phyloP scores from a whole-genome alignment of 2,113 vertebrate species.

The Heterocephalus glaber region DNA sequence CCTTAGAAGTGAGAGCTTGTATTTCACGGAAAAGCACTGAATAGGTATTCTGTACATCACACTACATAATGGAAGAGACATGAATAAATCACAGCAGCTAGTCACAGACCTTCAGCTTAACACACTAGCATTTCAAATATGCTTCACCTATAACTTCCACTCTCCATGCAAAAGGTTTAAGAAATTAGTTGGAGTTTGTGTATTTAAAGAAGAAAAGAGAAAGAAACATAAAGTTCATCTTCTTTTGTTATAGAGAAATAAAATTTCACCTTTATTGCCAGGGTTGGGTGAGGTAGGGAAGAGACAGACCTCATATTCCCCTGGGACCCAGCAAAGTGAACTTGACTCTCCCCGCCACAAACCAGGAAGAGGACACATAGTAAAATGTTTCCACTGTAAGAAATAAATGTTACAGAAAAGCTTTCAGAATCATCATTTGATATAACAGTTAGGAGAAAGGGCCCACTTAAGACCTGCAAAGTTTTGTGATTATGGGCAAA shows the following conservation, averaged over 20 bases:
- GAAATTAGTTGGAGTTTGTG: neutral
- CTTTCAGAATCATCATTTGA: neutral
- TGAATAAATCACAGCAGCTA: neutral
- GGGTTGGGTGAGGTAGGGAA: neutral
- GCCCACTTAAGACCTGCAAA: neutral
- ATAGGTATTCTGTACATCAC: neutral
- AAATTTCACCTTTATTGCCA: neutral
- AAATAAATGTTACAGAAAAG: neutral
- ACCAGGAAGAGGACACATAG: neutral
- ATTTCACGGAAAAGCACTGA: neutral
- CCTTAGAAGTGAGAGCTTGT: neutral
- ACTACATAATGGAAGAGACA: neutral
- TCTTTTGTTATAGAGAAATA: neutral
- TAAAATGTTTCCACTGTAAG: neutral
- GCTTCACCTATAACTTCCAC: neutral
- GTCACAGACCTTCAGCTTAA: accelerated
- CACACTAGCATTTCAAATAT: neutral
- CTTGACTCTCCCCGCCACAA: neutral
- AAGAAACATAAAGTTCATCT: neutral
- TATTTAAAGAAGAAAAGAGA: too few relatives aligned
- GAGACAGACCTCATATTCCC: neutral
- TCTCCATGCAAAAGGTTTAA: neutral
- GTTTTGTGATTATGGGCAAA: neutral
- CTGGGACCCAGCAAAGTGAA: neutral
- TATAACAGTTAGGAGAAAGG: neutral